Conservation (phyloP, 2,797 vertebrate species). For the Tarsius wallacei region DNA sequence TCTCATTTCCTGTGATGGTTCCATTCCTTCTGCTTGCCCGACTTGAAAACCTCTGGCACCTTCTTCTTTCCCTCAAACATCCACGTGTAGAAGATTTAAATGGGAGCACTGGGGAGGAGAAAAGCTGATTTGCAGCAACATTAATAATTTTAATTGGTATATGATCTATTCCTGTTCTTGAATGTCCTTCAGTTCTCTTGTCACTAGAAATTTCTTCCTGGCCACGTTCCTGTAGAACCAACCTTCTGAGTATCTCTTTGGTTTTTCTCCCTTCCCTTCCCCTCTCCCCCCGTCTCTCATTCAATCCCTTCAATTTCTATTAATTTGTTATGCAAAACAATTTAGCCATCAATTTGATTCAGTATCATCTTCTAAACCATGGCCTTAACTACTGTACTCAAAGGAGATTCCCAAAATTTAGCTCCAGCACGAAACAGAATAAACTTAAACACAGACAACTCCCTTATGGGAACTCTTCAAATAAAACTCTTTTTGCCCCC, state of each 20-base stretch:
- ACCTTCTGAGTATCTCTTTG: not conserved
- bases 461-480: not conserved
- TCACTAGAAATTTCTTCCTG: not conserved
- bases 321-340: not conserved
- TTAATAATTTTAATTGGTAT: slow-evolving; percentile 34
- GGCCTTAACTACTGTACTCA: not conserved
- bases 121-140: not conserved
- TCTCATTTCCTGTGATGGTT: not conserved
- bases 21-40: not conserved
- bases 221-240: not conserved
- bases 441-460: slow-evolving; percentile 4
- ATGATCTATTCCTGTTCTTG: not conserved
- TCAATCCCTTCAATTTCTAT: not conserved
- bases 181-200: not conserved
- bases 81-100: not conserved
- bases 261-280: not conserved
- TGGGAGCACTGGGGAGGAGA: not conserved
- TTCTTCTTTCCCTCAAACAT: not conserved
- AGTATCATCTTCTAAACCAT: not conserved
- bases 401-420: not conserved
- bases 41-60: not conserved
- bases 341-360: not conserved
- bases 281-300: fast-evolving
- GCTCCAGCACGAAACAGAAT: not conserved
- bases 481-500: not conserved